Evolutionary conservation across 1,140 invertebrate species (phyloP).

Genomic region (Acyrthosiphon pisum): DNA sequence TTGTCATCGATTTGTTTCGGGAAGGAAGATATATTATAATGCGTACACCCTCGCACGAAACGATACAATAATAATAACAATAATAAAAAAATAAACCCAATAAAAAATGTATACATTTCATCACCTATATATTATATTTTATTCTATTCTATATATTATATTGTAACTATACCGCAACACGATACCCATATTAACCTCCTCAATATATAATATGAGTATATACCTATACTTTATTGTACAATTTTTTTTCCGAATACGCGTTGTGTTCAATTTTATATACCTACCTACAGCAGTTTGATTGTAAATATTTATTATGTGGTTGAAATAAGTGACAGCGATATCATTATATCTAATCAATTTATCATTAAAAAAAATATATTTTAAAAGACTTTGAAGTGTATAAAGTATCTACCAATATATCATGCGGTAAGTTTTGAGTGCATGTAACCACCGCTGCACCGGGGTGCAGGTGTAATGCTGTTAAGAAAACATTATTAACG

Average conservation of each 20-base stretch:
- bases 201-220: background rate
- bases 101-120: conserved; percentile 33
- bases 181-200: background rate
- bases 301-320: background rate
- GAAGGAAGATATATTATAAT: background rate
- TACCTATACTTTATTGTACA: background rate
- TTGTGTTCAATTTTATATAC: background rate
- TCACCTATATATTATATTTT: background rate
- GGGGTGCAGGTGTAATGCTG: background rate
- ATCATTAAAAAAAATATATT: background rate
- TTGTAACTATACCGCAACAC: background rate
- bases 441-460: background rate
- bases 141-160: background rate
- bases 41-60: conserved; percentile 17
- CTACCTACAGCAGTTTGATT: too few species aligned
- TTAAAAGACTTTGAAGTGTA: background rate
- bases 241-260: background rate
- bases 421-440: background rate
- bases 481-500: background rate
- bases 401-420: background rate
- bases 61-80: background rate
- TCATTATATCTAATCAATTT: background rate
- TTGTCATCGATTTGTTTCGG: conserved; percentile 47
- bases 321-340: background rate
- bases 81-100: background rate